phyloP scores from a whole-genome alignment of 2,113 vertebrate genomes.

The Engraulis encrasicolus region DNA sequence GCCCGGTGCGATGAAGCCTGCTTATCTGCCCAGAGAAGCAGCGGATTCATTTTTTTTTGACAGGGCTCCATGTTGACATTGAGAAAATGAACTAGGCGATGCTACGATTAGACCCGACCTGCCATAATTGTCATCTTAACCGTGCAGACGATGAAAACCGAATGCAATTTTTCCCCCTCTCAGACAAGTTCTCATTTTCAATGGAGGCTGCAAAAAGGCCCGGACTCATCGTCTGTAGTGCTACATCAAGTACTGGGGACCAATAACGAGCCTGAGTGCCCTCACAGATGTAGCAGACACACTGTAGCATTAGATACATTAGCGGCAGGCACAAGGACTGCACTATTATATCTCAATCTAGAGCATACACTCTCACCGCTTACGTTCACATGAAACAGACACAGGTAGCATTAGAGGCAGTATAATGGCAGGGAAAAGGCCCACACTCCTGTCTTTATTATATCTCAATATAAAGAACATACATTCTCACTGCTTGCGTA shows the following conservation, averaged over 20 bases:
- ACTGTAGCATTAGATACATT: neutral
- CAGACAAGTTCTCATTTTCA: constrained; percentile 63
- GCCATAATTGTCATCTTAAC: constrained; percentile 84
- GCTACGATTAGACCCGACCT: constrained; percentile 85
- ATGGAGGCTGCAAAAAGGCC: constrained; percentile 45
- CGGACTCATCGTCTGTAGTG: constrained; percentile 44
- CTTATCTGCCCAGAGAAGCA: constrained; percentile 84
- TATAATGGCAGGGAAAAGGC: neutral
- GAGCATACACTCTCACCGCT: neutral
- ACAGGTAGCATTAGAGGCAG: constrained; percentile 15
- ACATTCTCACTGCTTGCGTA: neutral
- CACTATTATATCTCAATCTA: neutral
- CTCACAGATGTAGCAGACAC: constrained; percentile 15
- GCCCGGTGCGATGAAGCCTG: constrained; percentile 82
- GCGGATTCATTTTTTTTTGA: constrained; percentile 86
- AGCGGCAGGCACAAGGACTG: neutral
- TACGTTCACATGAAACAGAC: too few relatives aligned
- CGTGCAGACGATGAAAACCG: constrained; percentile 76
- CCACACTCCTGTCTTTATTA: neutral
- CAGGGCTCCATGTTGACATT: constrained; percentile 89
- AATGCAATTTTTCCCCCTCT: constrained; percentile 66
- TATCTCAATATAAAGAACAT: neutral
- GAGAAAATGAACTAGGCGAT: constrained; percentile 90
- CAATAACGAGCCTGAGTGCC: constrained; percentile 29
- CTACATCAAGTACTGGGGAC: constrained; percentile 45